Conservation (phyloP, 2,888 invertebrate genomes). For the Lasioglossum zephyrum region DNA sequence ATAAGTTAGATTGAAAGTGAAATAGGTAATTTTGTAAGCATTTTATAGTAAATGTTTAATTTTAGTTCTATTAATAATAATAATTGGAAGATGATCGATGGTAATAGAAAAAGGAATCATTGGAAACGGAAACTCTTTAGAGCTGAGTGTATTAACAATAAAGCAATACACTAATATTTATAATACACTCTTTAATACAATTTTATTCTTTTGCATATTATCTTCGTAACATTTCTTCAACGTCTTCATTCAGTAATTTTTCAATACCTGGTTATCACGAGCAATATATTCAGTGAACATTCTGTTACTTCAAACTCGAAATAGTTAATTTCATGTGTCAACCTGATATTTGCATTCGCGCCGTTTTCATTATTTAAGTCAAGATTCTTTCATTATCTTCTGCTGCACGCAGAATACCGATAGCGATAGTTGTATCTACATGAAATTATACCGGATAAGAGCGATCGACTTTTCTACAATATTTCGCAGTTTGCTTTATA, state of each 20-base stretch:
- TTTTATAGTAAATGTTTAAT: background rate
- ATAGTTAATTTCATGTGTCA: background rate
- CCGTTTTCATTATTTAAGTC: background rate
- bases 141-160: background rate
- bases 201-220: background rate
- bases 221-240: background rate
- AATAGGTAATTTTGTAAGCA: background rate
- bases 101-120: background rate
- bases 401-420: background rate
- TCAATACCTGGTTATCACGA: background rate
- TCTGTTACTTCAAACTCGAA: background rate
- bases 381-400: background rate
- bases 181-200: background rate
- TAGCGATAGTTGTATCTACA: background rate
- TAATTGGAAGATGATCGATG: background rate
- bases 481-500: slow-evolving; percentile 22
- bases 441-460: slow-evolving; percentile 24
- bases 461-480: slow-evolving; percentile 19
- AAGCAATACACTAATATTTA: background rate
- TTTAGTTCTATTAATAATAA: background rate
- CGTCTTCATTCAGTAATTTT: background rate
- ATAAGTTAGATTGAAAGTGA: background rate
- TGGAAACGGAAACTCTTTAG: background rate
- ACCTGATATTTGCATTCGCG: background rate
- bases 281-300: background rate